phyloP scores from a whole-genome alignment of 2,113 vertebrate species.

The Rhodinocichla rosea region DNA sequence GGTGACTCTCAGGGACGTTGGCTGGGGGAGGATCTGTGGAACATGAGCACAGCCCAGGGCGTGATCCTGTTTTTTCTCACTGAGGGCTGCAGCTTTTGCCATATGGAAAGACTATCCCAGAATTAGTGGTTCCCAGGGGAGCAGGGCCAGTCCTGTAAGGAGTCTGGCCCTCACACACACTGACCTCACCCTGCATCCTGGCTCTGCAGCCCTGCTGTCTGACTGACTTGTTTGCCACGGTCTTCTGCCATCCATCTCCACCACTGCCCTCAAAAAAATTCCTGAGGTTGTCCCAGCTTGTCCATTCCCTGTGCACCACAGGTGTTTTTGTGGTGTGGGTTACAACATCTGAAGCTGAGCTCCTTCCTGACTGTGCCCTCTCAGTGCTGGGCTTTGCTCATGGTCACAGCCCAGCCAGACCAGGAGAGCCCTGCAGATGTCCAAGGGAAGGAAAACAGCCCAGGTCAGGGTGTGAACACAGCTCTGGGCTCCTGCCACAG shows the following conservation, averaged over 20 bases:
- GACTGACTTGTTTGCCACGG: neutral
- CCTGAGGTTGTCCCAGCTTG: neutral
- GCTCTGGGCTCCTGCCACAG: neutral
- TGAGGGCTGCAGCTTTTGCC: neutral
- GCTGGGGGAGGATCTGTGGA: neutral
- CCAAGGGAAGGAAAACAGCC: neutral
- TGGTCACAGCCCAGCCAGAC: neutral
- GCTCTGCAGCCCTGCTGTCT: neutral
- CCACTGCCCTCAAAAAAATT: neutral
- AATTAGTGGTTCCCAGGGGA: neutral
- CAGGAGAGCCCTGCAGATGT: neutral
- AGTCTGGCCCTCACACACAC: neutral
- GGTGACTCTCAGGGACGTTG: neutral
- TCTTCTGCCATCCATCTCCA: neutral
- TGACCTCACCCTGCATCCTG: neutral
- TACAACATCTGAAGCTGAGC: neutral
- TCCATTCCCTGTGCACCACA: neutral
- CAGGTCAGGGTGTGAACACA: neutral
- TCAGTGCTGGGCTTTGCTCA: neutral
- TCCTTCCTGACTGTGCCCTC: neutral
- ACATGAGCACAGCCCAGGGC: neutral
- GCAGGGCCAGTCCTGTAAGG: neutral
- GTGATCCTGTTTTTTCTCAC: neutral
- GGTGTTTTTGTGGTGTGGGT: neutral
- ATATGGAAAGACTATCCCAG: slow-evolving; percentile 4